Evolutionary conservation across 2,888 invertebrate species (phyloP).

Genomic region (Tinea semifulvella): DNA sequence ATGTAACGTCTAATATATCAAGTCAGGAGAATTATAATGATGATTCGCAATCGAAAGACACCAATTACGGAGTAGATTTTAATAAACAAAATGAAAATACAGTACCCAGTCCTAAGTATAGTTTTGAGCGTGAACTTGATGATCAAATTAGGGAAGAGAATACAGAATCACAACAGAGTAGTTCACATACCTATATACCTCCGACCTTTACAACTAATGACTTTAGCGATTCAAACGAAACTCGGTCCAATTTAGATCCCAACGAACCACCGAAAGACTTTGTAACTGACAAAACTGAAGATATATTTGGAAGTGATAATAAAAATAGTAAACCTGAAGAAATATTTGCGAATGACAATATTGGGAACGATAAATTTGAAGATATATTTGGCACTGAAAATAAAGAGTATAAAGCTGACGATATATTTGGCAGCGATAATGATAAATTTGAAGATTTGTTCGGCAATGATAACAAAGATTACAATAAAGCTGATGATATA

Average conservation of each 20-base stretch:
- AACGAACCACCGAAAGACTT: neutral
- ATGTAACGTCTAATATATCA: neutral
- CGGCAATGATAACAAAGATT: no score
- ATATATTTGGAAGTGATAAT: no score
- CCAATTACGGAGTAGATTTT: neutral
- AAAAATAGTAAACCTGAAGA: neutral
- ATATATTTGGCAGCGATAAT: neutral
- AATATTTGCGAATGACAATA: neutral
- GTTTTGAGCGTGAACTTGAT: no score
- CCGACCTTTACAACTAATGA: no score
- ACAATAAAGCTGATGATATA: no score
- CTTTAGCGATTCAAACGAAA: neutral
- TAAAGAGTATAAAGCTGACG: neutral
- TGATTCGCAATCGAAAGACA: neutral
- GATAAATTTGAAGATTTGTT: no score
- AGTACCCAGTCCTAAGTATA: no score
- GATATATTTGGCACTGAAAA: neutral
- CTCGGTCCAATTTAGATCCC: neutral
- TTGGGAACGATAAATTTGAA: neutral
- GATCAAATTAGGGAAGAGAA: neutral
- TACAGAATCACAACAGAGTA: neutral
- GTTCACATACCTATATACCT: no score
- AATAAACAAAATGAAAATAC: neutral
- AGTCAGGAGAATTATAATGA: neutral
- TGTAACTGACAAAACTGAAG: neutral